Evolutionary conservation across 2,113 vertebrate species (phyloP), one percentile per base, ranked within the genome.

Genomic region (Lepus europaeus): DNA sequence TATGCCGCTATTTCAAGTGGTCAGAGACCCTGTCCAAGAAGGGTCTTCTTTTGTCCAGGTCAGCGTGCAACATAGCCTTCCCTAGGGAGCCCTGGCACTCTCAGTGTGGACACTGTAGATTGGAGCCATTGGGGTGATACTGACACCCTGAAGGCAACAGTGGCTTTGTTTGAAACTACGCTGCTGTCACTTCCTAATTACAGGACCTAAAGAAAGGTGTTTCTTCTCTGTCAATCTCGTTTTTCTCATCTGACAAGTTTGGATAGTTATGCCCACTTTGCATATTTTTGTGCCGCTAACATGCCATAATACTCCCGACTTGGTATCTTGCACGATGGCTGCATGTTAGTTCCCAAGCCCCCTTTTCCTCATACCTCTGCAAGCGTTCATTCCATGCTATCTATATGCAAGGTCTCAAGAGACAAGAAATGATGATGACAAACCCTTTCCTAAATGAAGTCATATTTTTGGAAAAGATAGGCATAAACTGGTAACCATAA

Each of bases 231-330:
- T 36, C 31, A 96, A 31, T n/a, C n/a, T 78, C 63, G 39, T 86
- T 89, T 91, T 82, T 53, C 39, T 86, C 74, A 64, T 88, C 49
- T 96, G 87, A 84, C 39, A 49, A 91, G 25, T 89, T 72, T 95
- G 76, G 76, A 89, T 96, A 96, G 90, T 90, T 74, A 87, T 89
- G 72, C 19, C 39, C 77, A 91, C 90, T 91, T 96, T 89, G 49
- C 61, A 91, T 94, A 93, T 93, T 68, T 93, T 95, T 72, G 14
- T 91, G 56, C 89, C 63, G 61, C 82, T 88, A 79, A 89, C 93
- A 91, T 88, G 92, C 76, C 29, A 29, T 45, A 92, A 63, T 27
- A 88, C 68, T 74, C 79, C 87, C 96, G 87, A 94, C 23, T 66
- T 23, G 45, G 29, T 91, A 23, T 87, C 51, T 51, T 81, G 20